phyloP scores from a whole-genome alignment of 1,140 invertebrate species.

The Papilio aristodemus region DNA sequence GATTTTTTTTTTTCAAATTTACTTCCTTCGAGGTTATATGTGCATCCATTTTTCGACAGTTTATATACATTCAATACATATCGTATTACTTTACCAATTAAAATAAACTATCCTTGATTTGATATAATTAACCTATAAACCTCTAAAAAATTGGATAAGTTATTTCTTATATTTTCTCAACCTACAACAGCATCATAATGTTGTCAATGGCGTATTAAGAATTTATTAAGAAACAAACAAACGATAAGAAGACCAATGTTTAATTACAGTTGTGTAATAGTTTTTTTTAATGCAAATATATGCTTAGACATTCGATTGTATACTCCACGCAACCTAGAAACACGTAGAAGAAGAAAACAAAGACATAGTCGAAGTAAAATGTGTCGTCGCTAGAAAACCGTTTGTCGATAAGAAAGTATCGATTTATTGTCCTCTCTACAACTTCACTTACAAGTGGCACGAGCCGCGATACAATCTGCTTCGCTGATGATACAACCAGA shows the following conservation, averaged over 20 bases:
- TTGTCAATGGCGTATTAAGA: neutral
- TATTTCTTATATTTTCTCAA: neutral
- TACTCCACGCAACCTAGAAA: neutral
- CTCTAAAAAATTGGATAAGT: neutral
- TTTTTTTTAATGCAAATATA: neutral
- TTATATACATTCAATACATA: too few relatives aligned
- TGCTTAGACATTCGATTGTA: too few relatives aligned
- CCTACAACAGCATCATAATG: neutral
- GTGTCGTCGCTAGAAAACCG: constrained; percentile 18
- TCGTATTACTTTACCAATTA: too few relatives aligned
- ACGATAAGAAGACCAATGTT: neutral
- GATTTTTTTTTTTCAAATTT: too few relatives aligned
- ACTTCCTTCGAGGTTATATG: too few relatives aligned
- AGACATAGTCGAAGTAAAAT: constrained; percentile 25
- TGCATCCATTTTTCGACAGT: too few relatives aligned
- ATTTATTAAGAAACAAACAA: neutral
- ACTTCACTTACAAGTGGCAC: constrained; percentile 64
- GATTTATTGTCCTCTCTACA: constrained; percentile 43
- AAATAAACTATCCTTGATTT: neutral
- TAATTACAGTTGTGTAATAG: neutral
- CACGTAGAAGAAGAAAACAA: neutral
- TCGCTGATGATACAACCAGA: constrained; percentile 64
- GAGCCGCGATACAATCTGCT: constrained; percentile 62
- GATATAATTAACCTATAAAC: constrained; percentile 4
- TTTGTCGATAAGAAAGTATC: constrained; percentile 37